Base-by-base conservation (phyloP, 2,888 invertebrate genomes). In the Dinocampus coccinellae region DNA sequence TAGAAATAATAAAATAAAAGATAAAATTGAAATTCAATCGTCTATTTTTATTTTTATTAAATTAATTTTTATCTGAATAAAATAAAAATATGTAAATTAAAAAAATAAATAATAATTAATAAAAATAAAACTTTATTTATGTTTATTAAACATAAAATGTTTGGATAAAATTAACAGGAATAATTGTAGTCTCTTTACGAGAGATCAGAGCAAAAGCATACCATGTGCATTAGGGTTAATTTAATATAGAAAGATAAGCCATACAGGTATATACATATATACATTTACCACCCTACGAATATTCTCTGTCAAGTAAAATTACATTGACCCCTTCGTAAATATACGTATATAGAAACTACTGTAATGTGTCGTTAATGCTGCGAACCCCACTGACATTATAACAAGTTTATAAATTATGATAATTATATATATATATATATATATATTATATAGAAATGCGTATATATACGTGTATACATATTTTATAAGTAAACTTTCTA, bases 201-300 rank as follows among this genome's bases (percentile, higher is more conserved):
- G 33, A 58, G 58, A 58, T 58, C 33, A n/a, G 58, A 58, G 58
- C 58, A 29, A 20, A 20, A 58, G 73, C 36, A 47, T 33, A 20
- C 29, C 29, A 58, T 42, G 53, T 33, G 33, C 26, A 55, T 20
- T 47, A 76, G 81, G 82, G 81, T 82, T 84, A 83, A 84, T 84
- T 84, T 82, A 83, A 83, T 83, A 83, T 80, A 76, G 77, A 78
- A 78, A 79, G 81, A 83, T 82, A 81, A 80, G 82, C 82, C 76
- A 24, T 58, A 78, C 78, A 80, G 83, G 82, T 83, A 83, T 3
- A 29, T 29, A 83, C 3, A 29, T 29, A 7, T 29, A 7, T 79
- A 79, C 79, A 73, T 77, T 73, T 76, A 72, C 78, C 76, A 69
- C 77, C 70, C 71, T 70, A 73, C 74, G 74, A 52, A 66, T 73